Conservation (phyloP, 2,113 vertebrate genomes). For the Thryonomys swinderianus region DNA sequence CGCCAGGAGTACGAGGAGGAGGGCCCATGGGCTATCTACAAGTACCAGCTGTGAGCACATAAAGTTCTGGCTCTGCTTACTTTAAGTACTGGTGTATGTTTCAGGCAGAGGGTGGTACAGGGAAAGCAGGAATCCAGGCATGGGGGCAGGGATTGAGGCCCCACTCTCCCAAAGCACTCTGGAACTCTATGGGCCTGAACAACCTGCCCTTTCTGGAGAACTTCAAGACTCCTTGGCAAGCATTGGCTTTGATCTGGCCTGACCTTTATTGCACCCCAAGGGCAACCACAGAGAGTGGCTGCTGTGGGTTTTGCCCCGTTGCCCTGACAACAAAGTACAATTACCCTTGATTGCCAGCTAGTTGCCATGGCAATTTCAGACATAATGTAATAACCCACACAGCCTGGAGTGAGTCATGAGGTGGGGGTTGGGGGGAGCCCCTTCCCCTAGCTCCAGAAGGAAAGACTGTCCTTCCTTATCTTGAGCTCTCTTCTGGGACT, state of each 20-base stretch:
- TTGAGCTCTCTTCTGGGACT: background rate
- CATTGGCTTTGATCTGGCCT: slow-evolving; percentile 42
- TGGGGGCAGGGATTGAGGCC: background rate
- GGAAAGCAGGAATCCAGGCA: background rate
- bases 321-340: slow-evolving; percentile 85
- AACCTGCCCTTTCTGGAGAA: background rate
- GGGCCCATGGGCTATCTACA: slow-evolving; percentile 49
- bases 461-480: slow-evolving; percentile 35
- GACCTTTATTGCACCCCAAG: slow-evolving; percentile 79
- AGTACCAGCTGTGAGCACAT: slow-evolving; percentile 74
- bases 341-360: slow-evolving; percentile 88
- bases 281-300: slow-evolving; percentile 74
- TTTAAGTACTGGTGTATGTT: slow-evolving; percentile 40
- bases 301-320: slow-evolving; percentile 85
- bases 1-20: slow-evolving; percentile 51
- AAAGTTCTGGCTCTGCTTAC: slow-evolving; percentile 70
- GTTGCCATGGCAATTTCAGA: slow-evolving; percentile 88
- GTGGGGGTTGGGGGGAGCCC: slow-evolving; percentile 64
- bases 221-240: background rate
- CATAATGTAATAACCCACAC: slow-evolving; percentile 87
- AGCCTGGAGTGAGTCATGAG: slow-evolving; percentile 86
- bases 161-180: background rate
- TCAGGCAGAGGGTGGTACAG: background rate
- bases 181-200: background rate
- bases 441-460: slow-evolving; percentile 75